phyloP scores from a whole-genome alignment of 1,140 invertebrate genomes.

The Orchestia grillus region DNA sequence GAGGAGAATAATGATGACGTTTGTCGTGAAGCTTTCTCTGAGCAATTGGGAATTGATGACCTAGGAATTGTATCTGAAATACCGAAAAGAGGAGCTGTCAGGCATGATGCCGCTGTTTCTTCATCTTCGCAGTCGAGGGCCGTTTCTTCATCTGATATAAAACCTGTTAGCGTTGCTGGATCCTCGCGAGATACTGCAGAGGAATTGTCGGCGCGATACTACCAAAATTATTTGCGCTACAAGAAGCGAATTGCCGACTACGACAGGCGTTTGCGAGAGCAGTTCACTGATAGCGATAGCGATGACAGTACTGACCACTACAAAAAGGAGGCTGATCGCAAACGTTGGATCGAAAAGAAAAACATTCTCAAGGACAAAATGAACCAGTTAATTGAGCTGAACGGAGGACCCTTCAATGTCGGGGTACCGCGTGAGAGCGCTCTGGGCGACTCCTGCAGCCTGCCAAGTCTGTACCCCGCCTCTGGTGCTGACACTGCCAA shows the following conservation, averaged over 20 bases:
- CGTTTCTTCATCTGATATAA: not conserved
- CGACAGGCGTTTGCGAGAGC: not conserved
- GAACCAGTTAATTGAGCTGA: not conserved
- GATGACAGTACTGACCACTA: constrained; percentile 7
- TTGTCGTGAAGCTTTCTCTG: not conserved
- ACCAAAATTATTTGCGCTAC: constrained; percentile 36
- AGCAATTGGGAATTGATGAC: not conserved
- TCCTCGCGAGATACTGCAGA: constrained; percentile 34
- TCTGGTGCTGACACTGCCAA: not conserved
- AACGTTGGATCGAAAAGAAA: constrained; percentile 35
- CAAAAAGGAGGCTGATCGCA: constrained; percentile 1
- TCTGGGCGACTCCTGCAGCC: not conserved
- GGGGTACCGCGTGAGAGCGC: not conserved
- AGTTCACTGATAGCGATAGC: constrained; percentile 12
- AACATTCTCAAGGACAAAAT: not conserved
- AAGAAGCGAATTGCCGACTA: constrained; percentile 32
- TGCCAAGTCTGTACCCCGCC: not conserved
- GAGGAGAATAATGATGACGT: not conserved
- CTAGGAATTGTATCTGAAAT: not conserved
- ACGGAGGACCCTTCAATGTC: not conserved
- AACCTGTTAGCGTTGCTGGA: not conserved
- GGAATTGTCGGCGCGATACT: not conserved
- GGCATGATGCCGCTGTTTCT: not conserved
- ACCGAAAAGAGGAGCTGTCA: not conserved
- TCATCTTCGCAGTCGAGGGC: not conserved